Conservation (phyloP, 1,140 invertebrate genomes). For the Caenorhabditis brenneri region DNA sequence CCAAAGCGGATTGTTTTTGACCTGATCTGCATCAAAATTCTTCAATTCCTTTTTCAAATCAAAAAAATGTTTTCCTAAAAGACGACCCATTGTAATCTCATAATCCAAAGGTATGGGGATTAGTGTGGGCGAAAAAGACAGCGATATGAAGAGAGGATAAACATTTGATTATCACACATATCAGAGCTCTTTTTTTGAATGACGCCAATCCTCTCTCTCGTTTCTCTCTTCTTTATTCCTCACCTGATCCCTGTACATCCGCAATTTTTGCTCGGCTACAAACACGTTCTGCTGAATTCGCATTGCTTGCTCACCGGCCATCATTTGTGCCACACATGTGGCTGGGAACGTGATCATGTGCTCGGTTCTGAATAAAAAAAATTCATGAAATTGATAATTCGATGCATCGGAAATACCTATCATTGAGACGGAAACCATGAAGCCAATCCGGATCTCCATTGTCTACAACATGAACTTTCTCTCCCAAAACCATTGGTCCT, state of each 20-base stretch:
- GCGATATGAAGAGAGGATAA: neutral
- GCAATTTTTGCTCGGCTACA: slow-evolving; percentile 53
- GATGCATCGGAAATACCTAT: slow-evolving; percentile 26
- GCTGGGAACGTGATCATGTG: slow-evolving; percentile 65
- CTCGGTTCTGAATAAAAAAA: slow-evolving; percentile 55
- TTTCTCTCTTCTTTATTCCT: neutral
- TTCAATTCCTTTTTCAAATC: neutral
- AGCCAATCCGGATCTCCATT: slow-evolving; percentile 71
- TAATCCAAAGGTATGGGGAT: slow-evolving; percentile 17
- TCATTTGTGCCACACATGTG: slow-evolving; percentile 66
- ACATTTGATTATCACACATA: neutral
- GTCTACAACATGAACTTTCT: slow-evolving; percentile 66
- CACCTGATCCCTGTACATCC: slow-evolving; percentile 61
- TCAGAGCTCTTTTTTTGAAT: slow-evolving; percentile 26
- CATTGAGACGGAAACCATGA: slow-evolving; percentile 64
- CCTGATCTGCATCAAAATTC: neutral
- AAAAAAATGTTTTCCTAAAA: neutral
- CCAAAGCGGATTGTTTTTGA: neutral
- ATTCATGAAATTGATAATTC: neutral
- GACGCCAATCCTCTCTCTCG: neutral
- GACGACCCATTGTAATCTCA: slow-evolving; percentile 24
- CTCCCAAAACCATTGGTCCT: slow-evolving; percentile 59
- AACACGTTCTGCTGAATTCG: slow-evolving; percentile 63
- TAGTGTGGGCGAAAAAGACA: slow-evolving; percentile 24
- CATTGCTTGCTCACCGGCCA: slow-evolving; percentile 68